Percentiles rank a stretch among this genome's conserved stretches.
Evolutionary conservation across 2,113 vertebrate species (phyloP).

Genomic region (Cryptotis parvus): DNA sequence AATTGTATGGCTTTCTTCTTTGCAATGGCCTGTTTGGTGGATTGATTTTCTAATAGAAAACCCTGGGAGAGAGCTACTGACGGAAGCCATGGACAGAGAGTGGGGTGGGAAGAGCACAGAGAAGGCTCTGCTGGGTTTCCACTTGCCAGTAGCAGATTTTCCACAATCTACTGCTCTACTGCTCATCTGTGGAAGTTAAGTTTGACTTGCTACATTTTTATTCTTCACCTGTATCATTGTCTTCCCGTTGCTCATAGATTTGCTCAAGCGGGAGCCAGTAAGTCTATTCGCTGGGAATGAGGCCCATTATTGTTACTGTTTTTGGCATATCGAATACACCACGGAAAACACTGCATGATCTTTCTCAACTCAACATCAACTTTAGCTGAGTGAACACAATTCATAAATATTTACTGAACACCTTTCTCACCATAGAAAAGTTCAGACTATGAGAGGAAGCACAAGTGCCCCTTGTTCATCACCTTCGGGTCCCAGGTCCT

Average conservation of each 20-base stretch:
- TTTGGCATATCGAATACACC: too few species aligned
- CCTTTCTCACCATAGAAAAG: neutral
- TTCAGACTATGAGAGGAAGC: neutral
- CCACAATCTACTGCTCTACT: neutral
- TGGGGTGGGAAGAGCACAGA: neutral
- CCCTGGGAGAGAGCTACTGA: neutral
- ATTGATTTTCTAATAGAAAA: slow-evolving; percentile 13
- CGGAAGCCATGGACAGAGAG: neutral
- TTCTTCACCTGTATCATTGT: too few species aligned
- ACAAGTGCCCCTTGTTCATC: neutral
- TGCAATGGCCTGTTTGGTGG: neutral
- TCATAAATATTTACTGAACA: neutral
- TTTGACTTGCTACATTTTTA: neutral
- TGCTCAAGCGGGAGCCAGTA: too few species aligned
- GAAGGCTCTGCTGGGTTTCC: neutral
- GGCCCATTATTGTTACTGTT: too few species aligned
- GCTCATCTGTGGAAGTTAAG: too few species aligned
- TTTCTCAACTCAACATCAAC: neutral
- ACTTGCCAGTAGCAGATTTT: neutral
- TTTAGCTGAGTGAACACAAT: neutral
- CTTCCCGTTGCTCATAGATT: too few species aligned
- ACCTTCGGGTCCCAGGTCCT: neutral
- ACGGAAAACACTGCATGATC: neutral
- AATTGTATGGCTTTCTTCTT: slow-evolving; percentile 25
- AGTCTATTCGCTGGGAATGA: too few species aligned